These are phyloP conservation scores for Tapirus indicus DNA, from an alignment of 2,797 vertebrate species.

Conservation along the genomic window DNA sequence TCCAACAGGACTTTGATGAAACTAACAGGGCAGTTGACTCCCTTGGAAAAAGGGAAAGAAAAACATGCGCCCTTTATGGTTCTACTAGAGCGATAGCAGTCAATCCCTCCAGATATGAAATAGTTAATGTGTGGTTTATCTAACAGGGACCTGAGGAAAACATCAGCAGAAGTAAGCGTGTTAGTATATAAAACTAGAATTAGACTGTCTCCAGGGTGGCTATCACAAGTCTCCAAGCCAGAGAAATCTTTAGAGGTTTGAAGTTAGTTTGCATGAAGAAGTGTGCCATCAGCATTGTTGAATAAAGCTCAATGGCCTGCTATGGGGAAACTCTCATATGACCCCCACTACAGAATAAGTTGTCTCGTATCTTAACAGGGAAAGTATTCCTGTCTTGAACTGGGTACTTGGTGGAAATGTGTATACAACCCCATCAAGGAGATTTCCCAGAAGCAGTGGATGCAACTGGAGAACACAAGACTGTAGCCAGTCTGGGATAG, in stretches of 20 bases:
- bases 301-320: background rate
- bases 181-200: background rate
- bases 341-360: background rate
- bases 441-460: background rate
- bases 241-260: background rate
- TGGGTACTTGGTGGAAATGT: background rate
- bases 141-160: background rate
- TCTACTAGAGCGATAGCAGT: background rate
- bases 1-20: background rate
- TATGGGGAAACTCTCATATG: background rate
- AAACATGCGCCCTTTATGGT: background rate
- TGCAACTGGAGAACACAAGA: background rate
- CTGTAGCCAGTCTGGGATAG: background rate
- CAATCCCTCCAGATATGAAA: background rate
- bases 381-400: background rate
- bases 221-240: background rate
- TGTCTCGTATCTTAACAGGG: background rate
- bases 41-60: background rate
- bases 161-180: background rate
- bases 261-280: background rate
- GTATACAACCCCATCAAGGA: background rate
- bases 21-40: background rate
- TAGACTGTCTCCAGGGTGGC: background rate
- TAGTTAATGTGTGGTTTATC: background rate
- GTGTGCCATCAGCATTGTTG: background rate